Conservation (phyloP, 2,113 vertebrate genomes). For the Hippocampus abdominalis region DNA sequence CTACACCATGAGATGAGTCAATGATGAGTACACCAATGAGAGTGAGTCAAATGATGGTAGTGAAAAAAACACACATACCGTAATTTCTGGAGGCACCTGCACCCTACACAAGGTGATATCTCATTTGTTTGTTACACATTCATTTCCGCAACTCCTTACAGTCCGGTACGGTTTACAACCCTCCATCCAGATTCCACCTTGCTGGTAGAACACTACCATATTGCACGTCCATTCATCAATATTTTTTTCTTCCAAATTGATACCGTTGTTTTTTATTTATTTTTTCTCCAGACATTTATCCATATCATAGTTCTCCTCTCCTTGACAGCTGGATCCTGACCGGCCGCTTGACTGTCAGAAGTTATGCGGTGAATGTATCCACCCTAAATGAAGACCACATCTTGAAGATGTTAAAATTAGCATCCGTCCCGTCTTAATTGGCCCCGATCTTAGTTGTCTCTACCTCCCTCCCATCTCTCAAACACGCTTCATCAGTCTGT, state of each 20-base stretch:
- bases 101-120: no score
- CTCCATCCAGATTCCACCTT: no score
- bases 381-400: conserved; percentile 69
- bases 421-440: conserved; percentile 14
- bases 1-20: no score
- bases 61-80: no score
- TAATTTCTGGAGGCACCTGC: no score
- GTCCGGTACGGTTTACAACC: no score
- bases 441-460: conserved; percentile 30
- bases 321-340: background rate
- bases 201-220: no score
- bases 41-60: no score
- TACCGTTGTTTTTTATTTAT: background rate
- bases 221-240: no score
- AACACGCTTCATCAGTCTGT: conserved; percentile 26
- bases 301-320: background rate
- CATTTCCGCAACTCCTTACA: no score
- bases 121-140: no score
- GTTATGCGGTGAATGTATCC: conserved; percentile 52
- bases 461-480: background rate
- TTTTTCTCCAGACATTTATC: background rate
- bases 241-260: background rate
- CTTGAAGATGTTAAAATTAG: conserved; percentile 73
- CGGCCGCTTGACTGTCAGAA: background rate
- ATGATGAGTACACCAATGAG: no score